Evolutionary conservation across 2,888 invertebrate genomes (phyloP).

Genomic region (Glaucopsyche alexis): DNA sequence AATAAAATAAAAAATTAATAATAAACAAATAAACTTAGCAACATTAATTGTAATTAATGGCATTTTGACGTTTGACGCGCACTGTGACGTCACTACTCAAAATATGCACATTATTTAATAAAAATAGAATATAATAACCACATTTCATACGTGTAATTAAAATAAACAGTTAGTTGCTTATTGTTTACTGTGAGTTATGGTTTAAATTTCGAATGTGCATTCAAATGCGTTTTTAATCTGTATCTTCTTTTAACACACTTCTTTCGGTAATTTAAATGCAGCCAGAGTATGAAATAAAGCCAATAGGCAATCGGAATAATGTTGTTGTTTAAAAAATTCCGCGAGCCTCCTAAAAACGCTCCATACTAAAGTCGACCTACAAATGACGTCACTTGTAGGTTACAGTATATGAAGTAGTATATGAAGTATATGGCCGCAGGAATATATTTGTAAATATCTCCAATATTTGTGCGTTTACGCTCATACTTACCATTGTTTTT

Average conservation of each 20-base stretch:
- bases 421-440: too few species aligned
- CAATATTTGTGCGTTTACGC: too few species aligned
- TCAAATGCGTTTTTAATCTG: slow-evolving; percentile 11
- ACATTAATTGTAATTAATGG: not conserved
- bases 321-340: too few species aligned
- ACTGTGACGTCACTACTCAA: not conserved
- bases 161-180: not conserved
- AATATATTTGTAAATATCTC: too few species aligned
- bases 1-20: too few species aligned
- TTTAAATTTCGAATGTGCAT: not conserved
- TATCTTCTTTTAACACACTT: not conserved
- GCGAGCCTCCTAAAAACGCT: too few species aligned
- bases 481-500: too few species aligned
- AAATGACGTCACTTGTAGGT: too few species aligned
- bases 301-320: too few species aligned
- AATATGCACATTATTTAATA: slow-evolving; percentile 1
- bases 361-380: too few species aligned
- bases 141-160: slow-evolving; percentile 17
- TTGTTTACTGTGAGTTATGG: not conserved
- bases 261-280: not conserved
- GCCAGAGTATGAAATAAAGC: not conserved
- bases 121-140: slow-evolving; percentile 4
- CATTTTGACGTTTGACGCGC: not conserved
- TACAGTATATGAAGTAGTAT: too few species aligned
- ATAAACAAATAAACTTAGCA: too few species aligned